Evolutionary conservation across 2,888 invertebrate genomes (phyloP), one percentile per base, ranked within the genome.

Genomic region (Peribatodes rhomboidaria): DNA sequence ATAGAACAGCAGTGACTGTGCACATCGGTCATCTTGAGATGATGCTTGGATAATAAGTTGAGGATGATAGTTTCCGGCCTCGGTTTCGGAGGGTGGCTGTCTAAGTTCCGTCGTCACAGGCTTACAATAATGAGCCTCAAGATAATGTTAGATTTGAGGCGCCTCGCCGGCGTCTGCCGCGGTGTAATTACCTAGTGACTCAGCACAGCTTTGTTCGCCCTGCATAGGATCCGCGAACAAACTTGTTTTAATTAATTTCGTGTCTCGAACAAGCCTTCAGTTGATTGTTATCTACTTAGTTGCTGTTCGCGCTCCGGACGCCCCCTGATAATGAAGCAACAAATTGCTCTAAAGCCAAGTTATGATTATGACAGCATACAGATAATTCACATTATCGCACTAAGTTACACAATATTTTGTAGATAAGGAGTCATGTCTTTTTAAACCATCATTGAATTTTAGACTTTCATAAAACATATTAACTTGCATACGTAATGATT

Each of bases 191-290:
- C 89, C 90, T 86, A 87, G 90, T 92, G 93, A 93, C 85, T 93
- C 93, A 92, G 92, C 93, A 86, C 75, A 80, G 90, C 92, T 92
- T 93, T 92, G 91, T 92, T 89, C 89, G 80, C 86, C 88, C 87
- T 90, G 92, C 90, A 92, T 90, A 90, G 90, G 90, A 92, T 92
- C 90, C 90, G 91, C 90, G 90, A 92, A 90, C 93, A 92, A 93
- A 93, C 92, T 93, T 93, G 93, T 93, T 93, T 93, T 93, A 93
- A 93, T 93, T 93, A 93, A 93, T 93, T 93, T 93, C 92, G 90
- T 92, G 92, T 93, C 93, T 91, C 88, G 88, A 90, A 91, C 93
- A 93, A 91, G 91, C 90, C 90, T 88, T 87, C 85, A 87, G 86
- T 85, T 87, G 92, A 93, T 93, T 90, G 92, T 92, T 92, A 93